Evolutionary conservation across 2,888 invertebrate species (phyloP).

Genomic region (Tenthredo scrophulariae): DNA sequence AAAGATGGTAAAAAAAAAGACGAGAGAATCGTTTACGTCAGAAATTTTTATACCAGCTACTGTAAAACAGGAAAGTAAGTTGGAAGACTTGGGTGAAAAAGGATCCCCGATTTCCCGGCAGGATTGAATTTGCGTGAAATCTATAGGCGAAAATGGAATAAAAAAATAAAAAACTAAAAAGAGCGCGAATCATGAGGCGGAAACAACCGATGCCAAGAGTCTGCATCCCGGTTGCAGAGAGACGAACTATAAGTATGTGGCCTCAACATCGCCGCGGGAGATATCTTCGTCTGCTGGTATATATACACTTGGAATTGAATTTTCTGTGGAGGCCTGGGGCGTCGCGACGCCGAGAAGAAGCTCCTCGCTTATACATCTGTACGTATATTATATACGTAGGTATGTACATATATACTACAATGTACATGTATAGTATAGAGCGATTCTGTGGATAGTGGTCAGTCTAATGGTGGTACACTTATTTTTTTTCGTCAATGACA

Average conservation of each 20-base stretch:
- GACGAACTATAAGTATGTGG: slow-evolving; percentile 9
- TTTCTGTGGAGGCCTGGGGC: slow-evolving; percentile 15
- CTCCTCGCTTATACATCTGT: not conserved
- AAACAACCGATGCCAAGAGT: slow-evolving; percentile 36
- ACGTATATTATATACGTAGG: not conserved
- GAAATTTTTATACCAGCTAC: not conserved
- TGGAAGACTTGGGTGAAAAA: not conserved
- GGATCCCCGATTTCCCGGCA: not conserved
- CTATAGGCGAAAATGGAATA: not conserved
- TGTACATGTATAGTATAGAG: not conserved
- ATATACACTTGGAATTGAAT: slow-evolving; percentile 40
- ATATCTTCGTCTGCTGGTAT: slow-evolving; percentile 33
- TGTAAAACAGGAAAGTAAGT: not conserved
- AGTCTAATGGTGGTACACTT: too few relatives aligned
- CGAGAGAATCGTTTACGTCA: not conserved
- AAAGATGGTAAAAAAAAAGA: too few relatives aligned
- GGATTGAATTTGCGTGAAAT: slow-evolving; percentile 15
- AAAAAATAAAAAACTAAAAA: not conserved
- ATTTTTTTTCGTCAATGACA: too few relatives aligned
- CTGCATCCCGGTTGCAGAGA: slow-evolving; percentile 9
- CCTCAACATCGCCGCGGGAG: not conserved
- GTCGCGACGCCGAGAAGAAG: not conserved
- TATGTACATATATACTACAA: too few relatives aligned
- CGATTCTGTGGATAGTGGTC: too few relatives aligned
- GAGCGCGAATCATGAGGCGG: not conserved